Evolutionary conservation across 1,140 invertebrate species (phyloP).

Genomic region (Eriocheir sinensis): DNA sequence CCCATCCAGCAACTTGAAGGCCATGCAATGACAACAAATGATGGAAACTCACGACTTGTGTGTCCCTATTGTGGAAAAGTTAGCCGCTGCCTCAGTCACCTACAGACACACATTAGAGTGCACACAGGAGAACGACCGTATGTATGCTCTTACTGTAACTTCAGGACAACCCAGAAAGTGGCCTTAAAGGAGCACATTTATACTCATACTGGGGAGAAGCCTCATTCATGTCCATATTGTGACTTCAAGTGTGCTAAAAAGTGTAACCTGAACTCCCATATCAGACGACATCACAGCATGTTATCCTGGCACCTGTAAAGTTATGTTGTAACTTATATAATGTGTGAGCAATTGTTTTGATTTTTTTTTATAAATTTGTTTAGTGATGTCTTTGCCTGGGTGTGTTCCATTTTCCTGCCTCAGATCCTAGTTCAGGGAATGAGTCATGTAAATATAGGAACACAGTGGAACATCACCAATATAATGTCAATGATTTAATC

Average conservation of each 20-base stretch:
- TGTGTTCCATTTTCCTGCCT: background rate
- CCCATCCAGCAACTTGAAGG: conserved; percentile 34
- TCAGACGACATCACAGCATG: conserved; percentile 80
- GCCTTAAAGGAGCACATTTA: conserved; percentile 75
- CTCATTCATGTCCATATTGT: conserved; percentile 67
- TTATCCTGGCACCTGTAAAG: background rate
- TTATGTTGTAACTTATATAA: background rate
- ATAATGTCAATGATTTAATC: background rate
- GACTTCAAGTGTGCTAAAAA: conserved; percentile 71
- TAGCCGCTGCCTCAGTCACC: conserved; percentile 66
- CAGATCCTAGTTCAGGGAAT: background rate
- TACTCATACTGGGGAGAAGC: conserved; percentile 75
- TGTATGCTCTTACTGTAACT: conserved; percentile 58
- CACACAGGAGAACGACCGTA: conserved; percentile 71
- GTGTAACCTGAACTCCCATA: conserved; percentile 71
- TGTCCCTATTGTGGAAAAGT: conserved; percentile 66
- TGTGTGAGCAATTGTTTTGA: background rate
- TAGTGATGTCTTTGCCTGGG: background rate
- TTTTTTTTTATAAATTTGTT: too few species aligned
- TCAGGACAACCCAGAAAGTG: conserved; percentile 71
- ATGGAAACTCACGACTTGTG: conserved; percentile 29
- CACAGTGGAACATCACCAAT: background rate
- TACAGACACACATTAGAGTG: conserved; percentile 61
- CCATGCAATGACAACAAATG: background rate
- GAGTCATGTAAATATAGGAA: background rate